phyloP scores from a whole-genome alignment of 1,140 invertebrate genomes.

The Atta colombica region DNA sequence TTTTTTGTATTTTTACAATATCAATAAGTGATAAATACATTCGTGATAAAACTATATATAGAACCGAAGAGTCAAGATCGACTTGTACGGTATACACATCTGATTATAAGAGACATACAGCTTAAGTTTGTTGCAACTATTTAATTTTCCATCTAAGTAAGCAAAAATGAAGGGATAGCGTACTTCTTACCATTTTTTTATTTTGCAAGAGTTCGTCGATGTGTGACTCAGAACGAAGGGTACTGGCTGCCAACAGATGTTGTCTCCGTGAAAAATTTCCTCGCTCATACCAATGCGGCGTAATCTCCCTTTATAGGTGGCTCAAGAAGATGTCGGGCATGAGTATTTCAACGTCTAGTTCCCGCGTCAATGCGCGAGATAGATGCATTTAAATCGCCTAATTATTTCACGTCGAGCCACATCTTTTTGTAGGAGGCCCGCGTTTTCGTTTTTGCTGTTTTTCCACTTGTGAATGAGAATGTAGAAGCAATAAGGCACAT shows the following conservation, averaged over 20 bases:
- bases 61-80: neutral
- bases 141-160: neutral
- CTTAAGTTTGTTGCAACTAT: neutral
- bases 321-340: conserved; percentile 24
- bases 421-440: neutral
- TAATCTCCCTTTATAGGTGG: conserved; percentile 58
- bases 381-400: conserved; percentile 66
- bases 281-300: conserved; percentile 40
- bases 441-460: neutral
- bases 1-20: no score
- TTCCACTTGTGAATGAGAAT: neutral
- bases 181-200: neutral
- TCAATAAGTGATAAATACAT: no score
- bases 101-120: neutral
- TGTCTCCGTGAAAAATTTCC: conserved; percentile 65
- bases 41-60: no score
- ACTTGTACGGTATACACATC: no score
- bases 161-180: neutral
- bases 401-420: conserved; percentile 64
- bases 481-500: neutral
- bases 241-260: conserved; percentile 65
- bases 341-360: conserved; percentile 59
- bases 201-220: neutral
- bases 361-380: conserved; percentile 32
- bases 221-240: conserved; percentile 14